phyloP scores from a whole-genome alignment of 2,888 invertebrate genomes.

The Apamea crenata region DNA sequence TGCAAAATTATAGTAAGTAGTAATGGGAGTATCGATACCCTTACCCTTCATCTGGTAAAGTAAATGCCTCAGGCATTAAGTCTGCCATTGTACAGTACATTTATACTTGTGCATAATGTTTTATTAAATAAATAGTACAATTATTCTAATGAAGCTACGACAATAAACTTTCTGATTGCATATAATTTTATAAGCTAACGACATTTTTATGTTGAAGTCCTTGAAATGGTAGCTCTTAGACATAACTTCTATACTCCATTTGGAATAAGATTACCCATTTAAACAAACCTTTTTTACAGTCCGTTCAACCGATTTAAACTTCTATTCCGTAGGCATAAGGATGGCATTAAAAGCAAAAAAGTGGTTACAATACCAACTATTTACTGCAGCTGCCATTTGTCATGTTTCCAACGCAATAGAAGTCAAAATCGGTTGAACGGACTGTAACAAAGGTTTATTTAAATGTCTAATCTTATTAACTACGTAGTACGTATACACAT shows the following conservation, averaged over 20 bases:
- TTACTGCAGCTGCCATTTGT: too few species aligned
- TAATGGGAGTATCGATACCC: background rate
- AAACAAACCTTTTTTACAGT: too few species aligned
- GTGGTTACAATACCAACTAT: too few species aligned
- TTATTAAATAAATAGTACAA: background rate
- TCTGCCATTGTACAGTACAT: background rate
- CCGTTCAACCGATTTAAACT: too few species aligned
- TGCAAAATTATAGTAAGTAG: too few species aligned
- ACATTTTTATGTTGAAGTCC: background rate
- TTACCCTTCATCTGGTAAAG: background rate
- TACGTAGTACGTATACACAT: background rate
- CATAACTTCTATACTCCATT: background rate
- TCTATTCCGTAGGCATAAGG: too few species aligned
- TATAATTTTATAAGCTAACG: background rate
- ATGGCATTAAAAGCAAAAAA: too few species aligned
- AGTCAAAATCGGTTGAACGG: too few species aligned
- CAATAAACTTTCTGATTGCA: background rate
- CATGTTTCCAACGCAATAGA: too few species aligned
- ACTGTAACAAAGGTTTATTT: too few species aligned
- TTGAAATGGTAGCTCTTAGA: background rate
- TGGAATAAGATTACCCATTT: too few species aligned
- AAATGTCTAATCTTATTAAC: background rate
- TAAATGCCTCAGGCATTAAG: background rate
- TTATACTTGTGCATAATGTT: background rate
- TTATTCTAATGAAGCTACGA: background rate